Evolutionary conservation across 2,888 invertebrate genomes (phyloP), one percentile per base, ranked within the genome.

Genomic region (Congeria kusceri): DNA sequence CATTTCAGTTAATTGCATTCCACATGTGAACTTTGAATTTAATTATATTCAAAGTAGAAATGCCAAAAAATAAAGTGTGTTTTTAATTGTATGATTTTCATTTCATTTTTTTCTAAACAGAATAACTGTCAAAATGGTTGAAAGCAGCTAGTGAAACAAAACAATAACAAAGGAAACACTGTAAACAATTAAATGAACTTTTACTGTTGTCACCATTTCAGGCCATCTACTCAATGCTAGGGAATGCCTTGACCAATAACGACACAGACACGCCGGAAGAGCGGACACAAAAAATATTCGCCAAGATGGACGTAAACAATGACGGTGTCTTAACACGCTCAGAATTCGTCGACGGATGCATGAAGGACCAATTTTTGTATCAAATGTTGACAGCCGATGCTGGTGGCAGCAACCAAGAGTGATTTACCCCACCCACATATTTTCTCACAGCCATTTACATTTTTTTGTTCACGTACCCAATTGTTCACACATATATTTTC

Each of bases 211-310:
- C 4, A 25, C 15, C 83, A 87, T 94, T 95, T 58, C 95, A 99
- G 99, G 99, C 99, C 87, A 99, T 99, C 94, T 99, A 99, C 95
- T 99, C 99, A 94, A 99, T 99, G 99, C 95, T 99, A 90, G 99
- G 99, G 72, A 98, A 98, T 85, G 86, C 87, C 68, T 83, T 89
- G 66, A 87, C 87, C 57, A 89, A 86, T 15, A 86, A 88, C 64
- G 89, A 91, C 68, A 84, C 90, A 57, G 88, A 92, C 68, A 86
- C 91, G 57, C 99, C 99, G 32, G 98, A 99, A 93, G 98, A 99
- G 93, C 95, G 99, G 88, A 99, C 99, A 89, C 98, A 98, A 95
- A 99, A 98, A 94, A 99, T 99, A 92, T 99, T 99, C 94, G 98
- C 98, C 79, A 98, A 98, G 94, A 99, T 99, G 99, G 99, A 99